phyloP scores from a whole-genome alignment of 2,797 vertebrate genomes.

The Molossus alvarezi region DNA sequence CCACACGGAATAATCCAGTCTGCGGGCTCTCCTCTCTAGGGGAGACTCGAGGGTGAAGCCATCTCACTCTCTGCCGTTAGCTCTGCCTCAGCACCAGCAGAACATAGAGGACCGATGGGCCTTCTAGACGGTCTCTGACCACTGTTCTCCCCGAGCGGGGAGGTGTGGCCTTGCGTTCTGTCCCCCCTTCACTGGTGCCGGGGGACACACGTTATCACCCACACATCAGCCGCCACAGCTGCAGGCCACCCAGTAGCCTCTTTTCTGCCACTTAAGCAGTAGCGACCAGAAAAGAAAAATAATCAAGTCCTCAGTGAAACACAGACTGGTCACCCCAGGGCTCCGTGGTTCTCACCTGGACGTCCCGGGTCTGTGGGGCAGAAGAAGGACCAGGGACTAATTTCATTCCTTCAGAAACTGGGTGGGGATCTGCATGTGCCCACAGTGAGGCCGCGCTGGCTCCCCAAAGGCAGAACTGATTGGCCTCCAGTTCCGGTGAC shows the following conservation, averaged over 20 bases:
- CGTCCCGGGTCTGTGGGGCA: no score
- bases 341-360: rapidly evolving
- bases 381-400: background rate
- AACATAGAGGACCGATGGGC: background rate
- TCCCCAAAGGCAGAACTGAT: background rate
- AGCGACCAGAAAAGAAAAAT: background rate
- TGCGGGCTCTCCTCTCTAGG: background rate
- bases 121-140: background rate
- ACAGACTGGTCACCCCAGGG: background rate
- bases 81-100: background rate
- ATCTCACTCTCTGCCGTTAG: background rate
- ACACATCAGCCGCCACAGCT: background rate
- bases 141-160: background rate
- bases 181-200: background rate
- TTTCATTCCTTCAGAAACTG: background rate
- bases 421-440: background rate
- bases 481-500: background rate
- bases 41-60: background rate
- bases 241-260: background rate
- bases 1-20: background rate
- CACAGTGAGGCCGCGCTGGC: rapidly evolving
- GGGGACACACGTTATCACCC: background rate
- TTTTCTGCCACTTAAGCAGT: background rate
- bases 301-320: background rate
- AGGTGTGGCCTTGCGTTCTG: background rate